Percentiles rank a stretch among this genome's conserved stretches.
phyloP scores from a whole-genome alignment of 2,113 vertebrate genomes.

The Paramormyrops kingsleyae region DNA sequence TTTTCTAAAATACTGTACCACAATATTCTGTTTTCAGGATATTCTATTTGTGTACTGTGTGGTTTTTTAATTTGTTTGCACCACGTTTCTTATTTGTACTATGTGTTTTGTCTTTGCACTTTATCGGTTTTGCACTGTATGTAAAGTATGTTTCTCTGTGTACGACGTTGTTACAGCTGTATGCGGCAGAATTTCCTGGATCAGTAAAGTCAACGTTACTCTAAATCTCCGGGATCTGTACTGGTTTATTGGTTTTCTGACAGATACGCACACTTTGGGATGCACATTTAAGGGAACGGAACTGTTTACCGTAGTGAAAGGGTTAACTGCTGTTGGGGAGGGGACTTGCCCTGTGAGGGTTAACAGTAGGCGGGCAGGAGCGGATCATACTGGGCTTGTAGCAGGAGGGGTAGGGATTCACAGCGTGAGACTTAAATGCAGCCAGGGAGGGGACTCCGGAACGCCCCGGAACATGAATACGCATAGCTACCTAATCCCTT shows the following conservation, averaged over 20 bases:
- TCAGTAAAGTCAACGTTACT: not conserved
- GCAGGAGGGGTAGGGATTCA: not conserved
- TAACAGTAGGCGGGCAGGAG: not conserved
- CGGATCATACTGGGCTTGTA: not conserved
- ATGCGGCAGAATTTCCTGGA: not conserved
- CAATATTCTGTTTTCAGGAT: not conserved
- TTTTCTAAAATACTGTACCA: not conserved
- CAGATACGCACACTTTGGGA: not conserved
- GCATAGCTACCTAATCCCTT: not conserved
- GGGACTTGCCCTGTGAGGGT: not conserved
- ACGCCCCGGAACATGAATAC: not conserved
- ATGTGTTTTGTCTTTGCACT: not conserved
- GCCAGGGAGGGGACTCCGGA: not conserved
- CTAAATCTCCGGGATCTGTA: not conserved
- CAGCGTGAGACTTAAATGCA: not conserved
- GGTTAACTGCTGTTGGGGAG: not conserved
- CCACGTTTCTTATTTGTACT: not conserved
- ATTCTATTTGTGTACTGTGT: not conserved
- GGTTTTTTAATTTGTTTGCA: not conserved
- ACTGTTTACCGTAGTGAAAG: not conserved
- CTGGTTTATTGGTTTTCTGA: not conserved
- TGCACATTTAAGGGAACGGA: not conserved
- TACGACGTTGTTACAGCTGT: not conserved
- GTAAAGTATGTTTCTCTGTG: not conserved
- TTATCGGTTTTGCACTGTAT: not conserved